Base-by-base conservation (phyloP, 1,140 invertebrate genomes). In the Cydia splendana region DNA sequence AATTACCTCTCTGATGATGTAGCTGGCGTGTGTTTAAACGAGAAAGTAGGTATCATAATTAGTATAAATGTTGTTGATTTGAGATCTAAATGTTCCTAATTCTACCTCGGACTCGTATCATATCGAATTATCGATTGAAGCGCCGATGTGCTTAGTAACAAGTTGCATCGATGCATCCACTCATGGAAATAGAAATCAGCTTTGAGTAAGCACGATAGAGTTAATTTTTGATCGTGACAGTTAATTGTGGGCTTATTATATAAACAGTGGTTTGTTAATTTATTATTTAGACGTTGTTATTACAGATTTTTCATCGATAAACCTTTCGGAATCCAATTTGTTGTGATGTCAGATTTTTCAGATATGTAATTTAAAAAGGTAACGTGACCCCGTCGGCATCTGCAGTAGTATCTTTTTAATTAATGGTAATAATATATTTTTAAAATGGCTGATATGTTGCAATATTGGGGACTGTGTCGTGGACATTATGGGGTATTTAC, bases 311-410 rank as follows among this genome's bases (percentile, higher is more conserved):
- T 80, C 78, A 34, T 53, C 78, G 81, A 81, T 84, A 81, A 81
- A 80, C 81, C 79, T 76, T 76, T 81, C 53, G 75, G 76, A 81
- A 84, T 84, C 82, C 82, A 85, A 85, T 85, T 82, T 84, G 82
- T 82, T 83, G 77, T 77, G 80, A 81, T 82, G 81, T 84, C 80
- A 80, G 79, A 80, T 75, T 77, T 78, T 81, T 85, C 69, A 69
- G 79, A 83, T 83, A n/a, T n/a, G n/a, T n/a, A 82, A 83, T 82
- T 81, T 81, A 81, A 74, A 80, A 83, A 75, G 74, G 79, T 77
- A 38, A 65, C 75, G 75, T 65, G 48, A 65, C 24, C 62, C 30
- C 30, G n/a, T 57, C 51, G 51, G 20, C 30, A 30, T 38, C 42
- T 38, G 48, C 51, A 42, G 76, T 67, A 77, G 76, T 81, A 78